Conservation (phyloP, 1,140 invertebrate species). For the Diuraphis noxia region DNA sequence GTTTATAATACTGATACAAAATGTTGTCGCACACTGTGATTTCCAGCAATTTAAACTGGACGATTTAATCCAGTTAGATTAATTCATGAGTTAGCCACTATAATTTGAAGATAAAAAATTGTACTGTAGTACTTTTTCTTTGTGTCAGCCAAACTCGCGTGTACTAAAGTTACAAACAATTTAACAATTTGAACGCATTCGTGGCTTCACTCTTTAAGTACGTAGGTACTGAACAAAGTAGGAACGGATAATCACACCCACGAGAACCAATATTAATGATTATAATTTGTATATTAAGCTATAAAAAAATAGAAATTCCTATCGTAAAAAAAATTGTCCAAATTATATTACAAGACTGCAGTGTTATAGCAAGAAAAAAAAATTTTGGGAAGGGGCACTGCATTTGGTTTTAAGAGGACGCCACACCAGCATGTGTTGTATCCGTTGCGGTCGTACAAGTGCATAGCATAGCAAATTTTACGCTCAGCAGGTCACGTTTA, state of each 20-base stretch:
- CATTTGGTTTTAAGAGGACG: too few species aligned
- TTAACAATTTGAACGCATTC: not conserved
- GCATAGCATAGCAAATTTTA: too few species aligned
- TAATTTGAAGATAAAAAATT: not conserved
- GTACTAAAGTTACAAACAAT: not conserved
- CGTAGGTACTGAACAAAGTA: not conserved
- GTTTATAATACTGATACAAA: not conserved
- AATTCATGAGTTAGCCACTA: not conserved
- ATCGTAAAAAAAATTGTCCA: not conserved
- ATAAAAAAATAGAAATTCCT: not conserved
- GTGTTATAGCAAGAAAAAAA: not conserved
- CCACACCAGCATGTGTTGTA: too few species aligned
- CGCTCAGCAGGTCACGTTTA: too few species aligned
- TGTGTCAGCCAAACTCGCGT: not conserved
- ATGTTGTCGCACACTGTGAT: not conserved
- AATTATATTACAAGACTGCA: not conserved
- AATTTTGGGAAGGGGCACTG: not conserved
- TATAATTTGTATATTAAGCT: not conserved
- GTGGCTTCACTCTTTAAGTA: not conserved
- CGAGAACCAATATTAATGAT: not conserved
- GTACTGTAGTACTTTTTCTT: not conserved
- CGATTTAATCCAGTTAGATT: not conserved
- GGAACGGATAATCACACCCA: not conserved
- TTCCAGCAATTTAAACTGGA: not conserved
- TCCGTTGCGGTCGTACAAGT: too few species aligned